phyloP scores from a whole-genome alignment of 37 sponge, comb jelly and placozoan species.

The Ianthella basta region DNA sequence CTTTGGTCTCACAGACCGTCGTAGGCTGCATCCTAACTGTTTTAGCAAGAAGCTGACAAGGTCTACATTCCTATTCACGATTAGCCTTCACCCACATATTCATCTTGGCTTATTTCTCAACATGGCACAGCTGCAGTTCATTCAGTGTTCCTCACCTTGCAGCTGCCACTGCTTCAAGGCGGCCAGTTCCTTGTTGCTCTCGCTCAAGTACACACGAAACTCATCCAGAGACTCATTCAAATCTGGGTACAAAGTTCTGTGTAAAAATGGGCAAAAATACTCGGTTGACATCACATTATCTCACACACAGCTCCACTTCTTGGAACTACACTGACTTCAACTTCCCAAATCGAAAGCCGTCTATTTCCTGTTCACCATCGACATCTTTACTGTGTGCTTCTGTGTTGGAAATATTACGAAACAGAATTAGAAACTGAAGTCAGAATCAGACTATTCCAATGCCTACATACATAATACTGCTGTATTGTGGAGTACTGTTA shows the following conservation, averaged over 20 bases:
- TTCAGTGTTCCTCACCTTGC: slow-evolving; percentile 41
- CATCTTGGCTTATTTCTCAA: too few species aligned
- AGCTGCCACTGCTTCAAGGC: slow-evolving; percentile 95
- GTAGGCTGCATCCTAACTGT: too few species aligned
- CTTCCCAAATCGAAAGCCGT: slow-evolving; percentile 79
- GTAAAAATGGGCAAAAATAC: neutral
- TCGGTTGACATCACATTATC: neutral
- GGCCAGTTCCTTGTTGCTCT: slow-evolving; percentile 71
- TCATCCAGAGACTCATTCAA: slow-evolving; percentile 63
- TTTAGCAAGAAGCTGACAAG: too few species aligned
- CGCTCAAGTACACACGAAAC: slow-evolving; percentile 71
- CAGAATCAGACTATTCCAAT: too few species aligned
- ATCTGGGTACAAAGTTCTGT: slow-evolving; percentile 63
- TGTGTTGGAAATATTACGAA: neutral
- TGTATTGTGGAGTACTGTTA: too few species aligned
- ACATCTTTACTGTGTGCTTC: neutral
- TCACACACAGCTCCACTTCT: neutral
- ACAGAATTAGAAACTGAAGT: too few species aligned
- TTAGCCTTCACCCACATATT: too few species aligned
- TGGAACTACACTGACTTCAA: slow-evolving; percentile 56
- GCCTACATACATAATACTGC: too few species aligned
- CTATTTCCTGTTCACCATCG: slow-evolving; percentile 69
- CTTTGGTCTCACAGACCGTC: too few species aligned
- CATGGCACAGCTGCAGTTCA: too few species aligned
- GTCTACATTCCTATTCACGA: too few species aligned